These are phyloP conservation scores for Capreolus pygargus DNA, from an alignment of 2,113 vertebrate species.

Conservation along the genomic window DNA sequence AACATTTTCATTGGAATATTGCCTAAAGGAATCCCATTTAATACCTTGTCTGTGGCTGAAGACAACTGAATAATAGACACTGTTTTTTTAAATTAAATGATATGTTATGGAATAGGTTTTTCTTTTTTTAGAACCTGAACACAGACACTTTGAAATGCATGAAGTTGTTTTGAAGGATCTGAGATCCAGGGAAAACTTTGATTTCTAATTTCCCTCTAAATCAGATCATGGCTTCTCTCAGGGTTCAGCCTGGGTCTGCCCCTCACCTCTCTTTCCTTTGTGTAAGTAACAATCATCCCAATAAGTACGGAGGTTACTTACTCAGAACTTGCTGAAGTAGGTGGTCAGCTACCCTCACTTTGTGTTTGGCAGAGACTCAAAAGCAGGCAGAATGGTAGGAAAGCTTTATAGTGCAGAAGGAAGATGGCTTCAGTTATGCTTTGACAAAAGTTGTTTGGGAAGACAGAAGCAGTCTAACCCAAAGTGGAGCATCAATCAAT, in stretches of 20 bases:
- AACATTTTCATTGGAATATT: background rate
- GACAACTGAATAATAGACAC: background rate
- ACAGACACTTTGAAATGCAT: background rate
- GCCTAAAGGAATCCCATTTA: background rate
- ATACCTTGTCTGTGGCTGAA: background rate
- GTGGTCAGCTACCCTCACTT: background rate
- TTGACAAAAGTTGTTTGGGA: background rate
- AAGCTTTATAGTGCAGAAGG: background rate
- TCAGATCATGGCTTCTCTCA: background rate
- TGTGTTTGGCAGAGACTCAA: background rate
- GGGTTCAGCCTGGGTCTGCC: background rate
- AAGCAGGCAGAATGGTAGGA: background rate
- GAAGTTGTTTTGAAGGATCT: background rate
- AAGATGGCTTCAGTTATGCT: background rate
- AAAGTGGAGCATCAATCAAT: background rate
- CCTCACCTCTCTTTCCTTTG: background rate
- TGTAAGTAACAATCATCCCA: background rate
- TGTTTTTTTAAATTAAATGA: background rate
- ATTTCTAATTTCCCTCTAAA: background rate
- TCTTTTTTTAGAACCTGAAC: background rate
- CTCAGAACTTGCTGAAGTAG: background rate
- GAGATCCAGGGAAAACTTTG: background rate
- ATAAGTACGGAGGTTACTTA: background rate
- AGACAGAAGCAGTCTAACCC: background rate
- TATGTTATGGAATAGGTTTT: background rate